Conservation (phyloP, 2,797 vertebrate species). For the Catamblyrhynchus diadema region DNA sequence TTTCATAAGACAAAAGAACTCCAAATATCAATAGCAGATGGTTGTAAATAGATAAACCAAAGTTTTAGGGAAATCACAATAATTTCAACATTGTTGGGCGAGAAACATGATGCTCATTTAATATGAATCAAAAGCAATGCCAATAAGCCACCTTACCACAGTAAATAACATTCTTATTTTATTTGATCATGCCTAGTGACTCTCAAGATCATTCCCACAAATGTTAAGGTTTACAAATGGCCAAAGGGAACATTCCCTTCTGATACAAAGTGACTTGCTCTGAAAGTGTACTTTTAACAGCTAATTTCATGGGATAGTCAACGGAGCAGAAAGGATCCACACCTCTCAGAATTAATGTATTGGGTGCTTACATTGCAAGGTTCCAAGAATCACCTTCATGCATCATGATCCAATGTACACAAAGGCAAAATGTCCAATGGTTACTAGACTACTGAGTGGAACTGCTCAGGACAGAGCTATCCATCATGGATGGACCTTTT, state of each 20-base stretch:
- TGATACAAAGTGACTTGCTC: not conserved
- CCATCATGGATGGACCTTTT: not conserved
- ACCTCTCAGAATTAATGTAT: constrained; percentile 48
- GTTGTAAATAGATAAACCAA: not conserved
- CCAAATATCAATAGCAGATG: not conserved
- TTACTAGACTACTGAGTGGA: constrained; percentile 15
- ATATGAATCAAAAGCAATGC: not conserved
- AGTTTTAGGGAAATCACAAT: not conserved
- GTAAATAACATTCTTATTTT: not conserved
- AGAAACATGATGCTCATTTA: not conserved
- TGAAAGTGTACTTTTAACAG: constrained; percentile 12
- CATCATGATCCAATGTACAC: not conserved
- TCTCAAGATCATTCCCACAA: not conserved
- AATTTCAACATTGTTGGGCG: not conserved
- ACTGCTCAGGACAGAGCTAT: constrained; percentile 28
- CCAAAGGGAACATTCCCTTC: not conserved
- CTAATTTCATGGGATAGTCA: constrained; percentile 50
- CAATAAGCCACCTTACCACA: not conserved
- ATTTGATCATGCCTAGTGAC: not conserved
- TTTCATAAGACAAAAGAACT: not conserved
- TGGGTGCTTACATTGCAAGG: constrained; percentile 44
- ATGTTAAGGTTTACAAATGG: not conserved
- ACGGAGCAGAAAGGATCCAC: constrained; percentile 36
- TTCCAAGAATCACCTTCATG: constrained; percentile 65
- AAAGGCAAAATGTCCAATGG: not conserved